Evolutionary conservation across 2,888 invertebrate species (phyloP), one percentile per base, ranked within the genome.

Genomic region (Lasioglossum calceatum): DNA sequence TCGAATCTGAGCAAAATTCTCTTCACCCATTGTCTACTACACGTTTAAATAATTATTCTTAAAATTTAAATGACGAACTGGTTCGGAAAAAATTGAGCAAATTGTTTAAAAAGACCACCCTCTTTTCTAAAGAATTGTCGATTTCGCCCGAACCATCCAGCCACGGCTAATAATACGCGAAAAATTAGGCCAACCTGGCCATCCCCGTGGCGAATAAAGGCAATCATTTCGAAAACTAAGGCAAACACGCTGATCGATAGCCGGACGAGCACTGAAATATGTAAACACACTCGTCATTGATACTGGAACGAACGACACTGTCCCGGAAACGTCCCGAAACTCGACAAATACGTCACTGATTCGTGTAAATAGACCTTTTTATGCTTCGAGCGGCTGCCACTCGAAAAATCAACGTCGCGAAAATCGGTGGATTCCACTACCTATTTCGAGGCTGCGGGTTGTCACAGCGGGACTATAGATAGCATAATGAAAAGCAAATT

Each of bases 341-440:
- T 32, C 32, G 64, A 7, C 64, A 64, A 64, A 64, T 32, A 64
- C 64, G 64, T 36, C 70, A 36, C 70, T 23, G 70, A 70, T 70
- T 70, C 70, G 70, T 70, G 70, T 39, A 70, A 70, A 70, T 39
- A 70, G 70, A 70, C 70, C 70, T 39, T 32, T 64, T 70, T 70
- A 39, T 70, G 36, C 23, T 36, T 36, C 36, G 12, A 36, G 10
- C 16, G 64, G 32, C 64, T 19, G n/a, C 58, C 58, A 32, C 64
- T 32, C 64, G 64, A 64, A 64, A 64, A 64, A 32, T 64, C 64
- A 64, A 64, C 64, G 64, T 19, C 64, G 32, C 8, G 64, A 16
- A 64, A 58, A 58, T 58, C n/a, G 58, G 10, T n/a, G n/a, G n/a
- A 12, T 12, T 58, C n/a, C 58, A 1, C 12, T 12, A 58, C 58